A percentile compares a stretch with the other conserved stretches of the same genome.
Evolutionary conservation across 1,140 invertebrate genomes (phyloP).

Genomic region (Lutraria rhynchaena): DNA sequence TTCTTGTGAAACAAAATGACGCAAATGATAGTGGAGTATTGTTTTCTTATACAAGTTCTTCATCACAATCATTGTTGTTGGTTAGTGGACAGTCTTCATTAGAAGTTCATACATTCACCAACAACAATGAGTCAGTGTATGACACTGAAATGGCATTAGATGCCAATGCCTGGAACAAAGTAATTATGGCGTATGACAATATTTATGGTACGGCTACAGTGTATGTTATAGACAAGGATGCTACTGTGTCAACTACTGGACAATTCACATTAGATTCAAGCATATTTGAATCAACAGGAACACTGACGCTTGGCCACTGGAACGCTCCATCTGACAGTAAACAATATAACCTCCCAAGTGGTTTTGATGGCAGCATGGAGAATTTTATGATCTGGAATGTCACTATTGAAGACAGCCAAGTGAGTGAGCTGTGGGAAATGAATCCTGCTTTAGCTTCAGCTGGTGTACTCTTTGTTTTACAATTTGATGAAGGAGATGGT

Average conservation of each 20-base stretch:
- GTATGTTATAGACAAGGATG: slow-evolving; percentile 64
- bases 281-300: slow-evolving; percentile 59
- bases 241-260: slow-evolving; percentile 46
- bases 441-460: slow-evolving; percentile 48
- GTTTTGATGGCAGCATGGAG: slow-evolving; percentile 64
- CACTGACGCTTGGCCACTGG: slow-evolving; percentile 67
- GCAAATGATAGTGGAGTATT: slow-evolving; percentile 58
- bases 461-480: slow-evolving; percentile 57
- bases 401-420: slow-evolving; percentile 59
- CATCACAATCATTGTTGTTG: neutral
- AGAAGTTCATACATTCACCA: slow-evolving; percentile 43
- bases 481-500: slow-evolving; percentile 70
- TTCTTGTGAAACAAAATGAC: slow-evolving; percentile 55
- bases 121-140: slow-evolving; percentile 37
- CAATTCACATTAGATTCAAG: slow-evolving; percentile 18
- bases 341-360: slow-evolving; percentile 32
- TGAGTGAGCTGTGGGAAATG: slow-evolving; percentile 62
- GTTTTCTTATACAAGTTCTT: slow-evolving; percentile 63
- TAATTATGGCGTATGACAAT: slow-evolving; percentile 62
- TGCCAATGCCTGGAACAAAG: slow-evolving; percentile 66
- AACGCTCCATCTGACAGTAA: slow-evolving; percentile 56
- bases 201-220: slow-evolving; percentile 44
- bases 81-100: slow-evolving; percentile 35
- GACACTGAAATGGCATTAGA: slow-evolving; percentile 58
- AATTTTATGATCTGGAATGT: slow-evolving; percentile 68